These are phyloP conservation scores for Salpingus planirostris DNA, from an alignment of 2,888 invertebrate species.

Conservation along the genomic window DNA sequence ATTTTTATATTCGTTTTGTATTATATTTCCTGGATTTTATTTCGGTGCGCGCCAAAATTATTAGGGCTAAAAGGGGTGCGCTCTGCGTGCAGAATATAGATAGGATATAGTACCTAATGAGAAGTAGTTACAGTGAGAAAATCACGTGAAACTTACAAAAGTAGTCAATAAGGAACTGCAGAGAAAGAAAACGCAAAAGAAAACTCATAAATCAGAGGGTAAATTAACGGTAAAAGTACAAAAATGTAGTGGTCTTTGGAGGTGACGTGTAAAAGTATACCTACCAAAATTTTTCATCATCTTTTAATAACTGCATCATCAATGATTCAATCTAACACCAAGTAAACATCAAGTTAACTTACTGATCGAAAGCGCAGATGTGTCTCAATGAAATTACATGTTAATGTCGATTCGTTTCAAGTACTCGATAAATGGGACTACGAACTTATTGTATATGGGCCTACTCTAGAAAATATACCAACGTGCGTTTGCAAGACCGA, in stretches of 20 bases:
- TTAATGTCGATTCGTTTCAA: too few species aligned
- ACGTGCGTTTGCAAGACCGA: too few species aligned
- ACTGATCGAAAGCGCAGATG: slow-evolving; percentile 20
- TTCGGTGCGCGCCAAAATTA: too few species aligned
- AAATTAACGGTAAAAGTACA: slow-evolving; percentile 9
- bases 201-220: slow-evolving; percentile 10
- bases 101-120: neutral
- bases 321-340: slow-evolving; percentile 19
- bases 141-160: slow-evolving; percentile 14
- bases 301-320: slow-evolving; percentile 4
- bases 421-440: slow-evolving; percentile 11
- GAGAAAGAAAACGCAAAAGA: slow-evolving; percentile 10
- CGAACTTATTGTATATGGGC: too few species aligned
- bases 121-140: slow-evolving; percentile 7
- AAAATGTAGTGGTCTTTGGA: slow-evolving; percentile 9
- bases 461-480: too few species aligned
- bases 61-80: too few species aligned
- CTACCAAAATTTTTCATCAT: slow-evolving; percentile 7
- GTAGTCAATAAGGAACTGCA: slow-evolving; percentile 12
- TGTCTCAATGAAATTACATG: slow-evolving; percentile 20
- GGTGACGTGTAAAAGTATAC: slow-evolving; percentile 13
- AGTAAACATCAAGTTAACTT: slow-evolving; percentile 22
- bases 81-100: slow-evolving; percentile 7
- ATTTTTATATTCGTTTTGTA: too few species aligned
- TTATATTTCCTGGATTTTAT: too few species aligned